Conservation (phyloP, 2,797 vertebrate genomes). For the Allochrocebus solatus region DNA sequence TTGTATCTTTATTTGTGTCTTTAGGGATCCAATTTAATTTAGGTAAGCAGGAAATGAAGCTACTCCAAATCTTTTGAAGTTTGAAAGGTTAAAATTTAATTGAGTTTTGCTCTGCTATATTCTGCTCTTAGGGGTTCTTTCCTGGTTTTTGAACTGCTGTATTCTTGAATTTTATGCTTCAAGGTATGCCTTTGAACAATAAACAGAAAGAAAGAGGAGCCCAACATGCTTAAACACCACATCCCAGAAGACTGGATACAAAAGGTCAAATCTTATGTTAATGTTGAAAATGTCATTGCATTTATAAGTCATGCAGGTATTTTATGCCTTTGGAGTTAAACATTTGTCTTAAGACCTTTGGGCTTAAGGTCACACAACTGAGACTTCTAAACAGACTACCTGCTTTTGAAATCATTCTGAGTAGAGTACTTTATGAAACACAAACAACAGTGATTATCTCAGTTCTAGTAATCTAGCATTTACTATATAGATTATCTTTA, state of each 20-base stretch:
- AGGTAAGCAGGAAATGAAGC: conserved; percentile 65
- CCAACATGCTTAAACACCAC: not conserved
- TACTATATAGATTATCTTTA: not conserved
- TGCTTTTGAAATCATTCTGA: not conserved
- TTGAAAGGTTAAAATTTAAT: conserved; percentile 80
- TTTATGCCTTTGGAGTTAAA: conserved; percentile 50
- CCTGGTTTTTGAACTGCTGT: conserved; percentile 5
- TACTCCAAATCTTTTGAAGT: conserved; percentile 59
- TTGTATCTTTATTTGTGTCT: conserved; percentile 71
- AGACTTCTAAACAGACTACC: conserved; percentile 55
- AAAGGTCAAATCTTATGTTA: conserved; percentile 70
- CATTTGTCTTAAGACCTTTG: conserved; percentile 54
- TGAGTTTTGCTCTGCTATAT: conserved; percentile 41
- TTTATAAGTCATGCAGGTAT: conserved; percentile 56
- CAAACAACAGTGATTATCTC: not conserved
- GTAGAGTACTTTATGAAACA: not conserved
- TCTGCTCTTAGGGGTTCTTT: conserved; percentile 59
- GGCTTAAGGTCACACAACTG: conserved; percentile 58
- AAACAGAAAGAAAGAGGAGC: not conserved
- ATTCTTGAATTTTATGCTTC: conserved; percentile 47
- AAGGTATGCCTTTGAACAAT: conserved; percentile 35
- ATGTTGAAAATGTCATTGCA: conserved; percentile 67
- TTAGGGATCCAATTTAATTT: conserved; percentile 75
- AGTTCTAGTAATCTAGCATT: not conserved
- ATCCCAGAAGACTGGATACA: conserved; percentile 30